Evolutionary conservation across 2,797 vertebrate genomes (phyloP), one percentile per base, ranked within the genome.

Genomic region (Moxostoma hubbsi): DNA sequence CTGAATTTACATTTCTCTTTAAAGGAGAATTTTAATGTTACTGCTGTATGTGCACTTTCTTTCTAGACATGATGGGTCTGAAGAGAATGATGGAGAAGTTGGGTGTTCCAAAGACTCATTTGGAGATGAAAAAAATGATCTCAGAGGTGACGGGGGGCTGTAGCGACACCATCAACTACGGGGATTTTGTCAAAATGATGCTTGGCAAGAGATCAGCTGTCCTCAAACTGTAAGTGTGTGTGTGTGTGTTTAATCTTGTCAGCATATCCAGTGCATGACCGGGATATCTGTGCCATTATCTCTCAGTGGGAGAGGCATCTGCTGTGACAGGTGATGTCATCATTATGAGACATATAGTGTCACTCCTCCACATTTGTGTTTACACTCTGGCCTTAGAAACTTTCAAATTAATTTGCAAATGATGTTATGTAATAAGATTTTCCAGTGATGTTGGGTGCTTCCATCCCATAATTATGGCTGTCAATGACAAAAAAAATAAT

Each of bases 21-120:
- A 57, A 46, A 9, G 49, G 9, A 58, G 12, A 4, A 6, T 57
- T 53, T 75, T 46, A 24, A 24, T 24, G 7, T 15, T 45, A 59
- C 8, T 11, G 10, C 9, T 16, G 15, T 50, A 53, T 49, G 61
- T 75, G 36, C 66, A 11, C 68, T 64, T 74, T 43, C 49, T 46
- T 10, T 54, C 76, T 86, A 99, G 98, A 98, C 81, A 85, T 99
- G 89, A 99, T 99, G 98, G 96, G 95, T 45, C 93, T 99, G 76
- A 99, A 99, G 90, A 92, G 94, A 86, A 99, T 98, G 98, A 98
- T 99, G 98, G 98, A 99, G 93, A 99, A 98, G 86, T 86, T 99
- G n/a, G 98, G 98, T 5, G 96, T 96, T 10, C 95, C 98, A 0
- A 99, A 98, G 90, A 99, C 98, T 9, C 98, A 99, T 86, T 87